These are phyloP conservation scores for Pseudeuparius sepicola DNA, from an alignment of 2,888 invertebrate genomes.

Conservation along the genomic window DNA sequence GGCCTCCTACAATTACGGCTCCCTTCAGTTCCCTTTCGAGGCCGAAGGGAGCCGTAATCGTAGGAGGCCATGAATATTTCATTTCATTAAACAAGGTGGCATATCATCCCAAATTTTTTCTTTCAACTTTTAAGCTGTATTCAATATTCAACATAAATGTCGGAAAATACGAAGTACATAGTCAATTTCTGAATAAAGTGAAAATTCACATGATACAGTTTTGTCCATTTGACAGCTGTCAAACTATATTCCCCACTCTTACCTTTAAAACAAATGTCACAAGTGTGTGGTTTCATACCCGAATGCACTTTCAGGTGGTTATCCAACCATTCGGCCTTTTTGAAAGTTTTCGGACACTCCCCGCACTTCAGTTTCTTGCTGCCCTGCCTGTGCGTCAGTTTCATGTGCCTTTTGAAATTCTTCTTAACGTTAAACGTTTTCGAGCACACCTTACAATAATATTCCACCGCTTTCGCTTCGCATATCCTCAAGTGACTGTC, in stretches of 20 bases:
- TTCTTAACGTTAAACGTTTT: conserved; percentile 43
- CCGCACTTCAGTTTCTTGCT: conserved; percentile 45
- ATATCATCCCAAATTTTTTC: too few species aligned
- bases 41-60: too few species aligned
- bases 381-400: conserved; percentile 45
- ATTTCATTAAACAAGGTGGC: too few species aligned
- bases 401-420: conserved; percentile 43
- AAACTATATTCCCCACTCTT: too few species aligned
- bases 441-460: conserved; percentile 43
- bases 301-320: conserved; percentile 50
- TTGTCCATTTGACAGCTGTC: too few species aligned
- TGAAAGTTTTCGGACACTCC: conserved; percentile 48
- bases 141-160: too few species aligned
- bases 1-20: too few species aligned
- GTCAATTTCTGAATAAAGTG: conserved; percentile 1
- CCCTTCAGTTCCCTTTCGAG: too few species aligned
- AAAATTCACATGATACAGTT: background rate
- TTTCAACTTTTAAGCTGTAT: conserved; percentile 5
- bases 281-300: conserved; percentile 47
- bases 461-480: conserved; percentile 11
- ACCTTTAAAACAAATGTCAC: conserved; percentile 50
- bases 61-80: too few species aligned
- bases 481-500: conserved; percentile 22
- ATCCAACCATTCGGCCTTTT: conserved; percentile 46
- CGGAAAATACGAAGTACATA: too few species aligned